These are phyloP conservation scores for Sarcophaga variegata DNA, from an alignment of 2,888 invertebrate genomes.

Conservation along the genomic window DNA sequence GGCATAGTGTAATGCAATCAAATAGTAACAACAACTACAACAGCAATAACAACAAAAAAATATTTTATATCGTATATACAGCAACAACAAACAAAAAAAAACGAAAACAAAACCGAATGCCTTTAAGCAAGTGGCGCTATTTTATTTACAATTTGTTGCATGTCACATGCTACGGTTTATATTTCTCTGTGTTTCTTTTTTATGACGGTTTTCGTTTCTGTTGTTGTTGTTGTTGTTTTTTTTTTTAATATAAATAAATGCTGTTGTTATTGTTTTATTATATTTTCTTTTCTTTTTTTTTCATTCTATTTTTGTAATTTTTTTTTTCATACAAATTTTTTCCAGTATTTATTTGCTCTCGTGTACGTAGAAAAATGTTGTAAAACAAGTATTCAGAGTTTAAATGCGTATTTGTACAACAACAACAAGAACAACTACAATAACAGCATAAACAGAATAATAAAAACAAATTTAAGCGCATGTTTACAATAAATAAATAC, in stretches of 20 bases:
- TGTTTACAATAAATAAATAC: constrained; percentile 62
- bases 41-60: not conserved
- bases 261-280: constrained; percentile 42
- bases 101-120: constrained; percentile 22
- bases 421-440: not conserved
- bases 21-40: not conserved
- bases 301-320: not conserved
- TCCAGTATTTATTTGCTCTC: not conserved
- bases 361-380: constrained; percentile 36
- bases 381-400: constrained; percentile 38
- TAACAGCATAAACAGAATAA: not conserved
- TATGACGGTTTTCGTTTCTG: constrained; percentile 1
- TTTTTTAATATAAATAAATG: constrained; percentile 29
- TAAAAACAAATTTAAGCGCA: constrained; percentile 55
- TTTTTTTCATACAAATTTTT: not conserved
- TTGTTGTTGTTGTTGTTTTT: constrained; percentile 14
- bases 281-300: constrained; percentile 11
- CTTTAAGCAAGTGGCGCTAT: constrained; percentile 65
- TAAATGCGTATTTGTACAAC: constrained; percentile 46
- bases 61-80: not conserved
- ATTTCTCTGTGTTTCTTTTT: constrained; percentile 35
- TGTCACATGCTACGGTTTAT: constrained; percentile 63
- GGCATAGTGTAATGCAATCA: no score
- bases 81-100: not conserved
- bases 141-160: constrained; percentile 65